Conservation (phyloP, 2,888 invertebrate species). For the Lathronympha strigana region DNA sequence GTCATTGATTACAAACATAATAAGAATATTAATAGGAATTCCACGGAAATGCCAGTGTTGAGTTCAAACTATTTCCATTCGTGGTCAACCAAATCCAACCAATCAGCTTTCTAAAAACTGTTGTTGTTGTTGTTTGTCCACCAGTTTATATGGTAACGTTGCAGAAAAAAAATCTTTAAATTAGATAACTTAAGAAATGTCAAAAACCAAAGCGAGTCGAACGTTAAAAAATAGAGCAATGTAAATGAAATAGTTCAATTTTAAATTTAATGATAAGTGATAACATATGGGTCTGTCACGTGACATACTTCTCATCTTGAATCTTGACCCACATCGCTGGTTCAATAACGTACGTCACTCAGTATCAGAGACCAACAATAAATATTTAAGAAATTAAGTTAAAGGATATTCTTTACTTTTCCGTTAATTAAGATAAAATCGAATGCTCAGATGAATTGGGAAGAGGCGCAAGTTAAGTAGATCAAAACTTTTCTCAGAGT, state of each 20-base stretch:
- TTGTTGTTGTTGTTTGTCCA: no score
- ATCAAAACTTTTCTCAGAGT: constrained; percentile 15
- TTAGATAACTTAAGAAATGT: no score
- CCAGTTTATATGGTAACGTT: no score
- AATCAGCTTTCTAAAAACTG: no score
- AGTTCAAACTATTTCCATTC: no score
- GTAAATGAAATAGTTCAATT: not conserved
- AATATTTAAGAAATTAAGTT: constrained; percentile 12
- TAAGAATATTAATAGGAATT: no score
- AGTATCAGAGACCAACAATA: constrained; percentile 1
- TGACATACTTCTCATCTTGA: constrained; percentile 30
- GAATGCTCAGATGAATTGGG: not conserved
- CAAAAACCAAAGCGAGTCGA: no score
- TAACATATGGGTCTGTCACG: constrained; percentile 18
- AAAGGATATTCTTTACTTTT: constrained; percentile 4
- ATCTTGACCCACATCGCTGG: constrained; percentile 31
- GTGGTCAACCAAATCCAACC: no score
- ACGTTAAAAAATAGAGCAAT: not conserved
- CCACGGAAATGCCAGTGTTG: no score
- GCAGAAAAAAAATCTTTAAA: no score
- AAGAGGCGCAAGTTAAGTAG: not conserved
- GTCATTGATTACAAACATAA: no score
- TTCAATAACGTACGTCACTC: constrained; percentile 20
- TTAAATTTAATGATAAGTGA: constrained; percentile 6
- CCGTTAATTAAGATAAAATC: constrained; percentile 5